Evolutionary conservation across 1,140 invertebrate species (phyloP).

Genomic region (Mya arenaria): DNA sequence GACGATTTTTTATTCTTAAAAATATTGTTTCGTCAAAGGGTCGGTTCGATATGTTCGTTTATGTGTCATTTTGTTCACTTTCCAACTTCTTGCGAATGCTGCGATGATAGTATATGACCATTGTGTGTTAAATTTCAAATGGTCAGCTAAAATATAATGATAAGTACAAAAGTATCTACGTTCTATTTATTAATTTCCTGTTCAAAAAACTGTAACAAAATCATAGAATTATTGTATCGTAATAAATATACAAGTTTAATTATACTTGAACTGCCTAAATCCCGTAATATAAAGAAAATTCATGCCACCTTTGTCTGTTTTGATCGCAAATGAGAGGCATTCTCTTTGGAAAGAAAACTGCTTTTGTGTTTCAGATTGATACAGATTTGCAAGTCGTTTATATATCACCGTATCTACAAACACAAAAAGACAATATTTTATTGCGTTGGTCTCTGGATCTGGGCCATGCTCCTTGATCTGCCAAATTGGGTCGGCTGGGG

Average conservation of each 20-base stretch:
- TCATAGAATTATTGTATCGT: not conserved
- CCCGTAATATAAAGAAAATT: not conserved
- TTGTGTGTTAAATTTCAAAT: no score
- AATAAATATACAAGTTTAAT: not conserved
- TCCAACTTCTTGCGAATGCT: no score
- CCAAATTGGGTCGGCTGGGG: conserved; percentile 46
- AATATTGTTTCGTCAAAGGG: no score
- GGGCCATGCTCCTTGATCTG: conserved; percentile 17
- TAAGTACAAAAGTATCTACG: no score
- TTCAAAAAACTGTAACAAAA: no score
- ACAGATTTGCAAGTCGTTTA: conserved; percentile 36
- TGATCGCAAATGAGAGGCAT: not conserved
- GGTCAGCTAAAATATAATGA: no score
- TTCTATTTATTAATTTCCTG: no score
- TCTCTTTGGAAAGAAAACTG: not conserved
- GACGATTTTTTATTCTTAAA: no score
- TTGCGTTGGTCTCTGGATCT: conserved; percentile 27
- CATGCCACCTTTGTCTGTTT: not conserved
- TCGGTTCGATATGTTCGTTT: no score
- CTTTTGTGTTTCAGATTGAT: conserved; percentile 30
- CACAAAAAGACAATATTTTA: conserved; percentile 32
- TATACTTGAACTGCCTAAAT: not conserved
- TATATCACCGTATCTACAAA: conserved; percentile 30
- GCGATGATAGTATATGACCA: no score
- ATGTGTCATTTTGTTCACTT: no score